Percentiles rank a stretch among this genome's conserved stretches.
Conservation (phyloP, 2,888 invertebrate genomes). For the Proisotoma minuta region DNA sequence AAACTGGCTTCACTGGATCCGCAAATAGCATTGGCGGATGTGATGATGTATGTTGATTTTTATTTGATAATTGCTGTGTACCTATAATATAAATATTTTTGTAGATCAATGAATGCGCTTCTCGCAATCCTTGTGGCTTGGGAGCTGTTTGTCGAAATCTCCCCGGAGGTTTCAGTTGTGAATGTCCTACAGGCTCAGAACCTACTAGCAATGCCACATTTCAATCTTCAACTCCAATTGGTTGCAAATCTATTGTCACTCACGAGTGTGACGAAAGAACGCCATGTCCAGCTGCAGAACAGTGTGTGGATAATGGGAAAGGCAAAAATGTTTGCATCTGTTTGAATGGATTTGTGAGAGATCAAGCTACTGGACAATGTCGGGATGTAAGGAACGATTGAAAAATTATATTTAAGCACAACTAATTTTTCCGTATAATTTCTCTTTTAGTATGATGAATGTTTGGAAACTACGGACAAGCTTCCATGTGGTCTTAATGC, state of each 20-base stretch:
- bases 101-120: constrained; percentile 74
- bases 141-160: constrained; percentile 86
- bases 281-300: constrained; percentile 79
- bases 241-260: constrained; percentile 61
- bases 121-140: constrained; percentile 68
- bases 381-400: constrained; percentile 60
- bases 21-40: constrained; percentile 65
- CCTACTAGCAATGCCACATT: constrained; percentile 53
- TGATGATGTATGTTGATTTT: constrained; percentile 56
- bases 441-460: constrained; percentile 61
- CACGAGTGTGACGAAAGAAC: constrained; percentile 67
- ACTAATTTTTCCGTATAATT: not conserved
- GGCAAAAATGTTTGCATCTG: constrained; percentile 83
- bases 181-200: constrained; percentile 67
- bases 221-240: constrained; percentile 68
- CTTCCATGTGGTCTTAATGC: constrained; percentile 68
- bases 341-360: constrained; percentile 77
- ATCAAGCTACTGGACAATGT: constrained; percentile 64
- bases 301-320: constrained; percentile 72
- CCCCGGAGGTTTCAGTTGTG: constrained; percentile 78
- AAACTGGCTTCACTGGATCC: constrained; percentile 72
- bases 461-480: constrained; percentile 67
- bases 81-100: not conserved
- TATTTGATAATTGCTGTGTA: not conserved
- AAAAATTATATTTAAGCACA: not conserved